Evolutionary conservation across 2,113 vertebrate species (phyloP).

Genomic region (Tupaia tana): DNA sequence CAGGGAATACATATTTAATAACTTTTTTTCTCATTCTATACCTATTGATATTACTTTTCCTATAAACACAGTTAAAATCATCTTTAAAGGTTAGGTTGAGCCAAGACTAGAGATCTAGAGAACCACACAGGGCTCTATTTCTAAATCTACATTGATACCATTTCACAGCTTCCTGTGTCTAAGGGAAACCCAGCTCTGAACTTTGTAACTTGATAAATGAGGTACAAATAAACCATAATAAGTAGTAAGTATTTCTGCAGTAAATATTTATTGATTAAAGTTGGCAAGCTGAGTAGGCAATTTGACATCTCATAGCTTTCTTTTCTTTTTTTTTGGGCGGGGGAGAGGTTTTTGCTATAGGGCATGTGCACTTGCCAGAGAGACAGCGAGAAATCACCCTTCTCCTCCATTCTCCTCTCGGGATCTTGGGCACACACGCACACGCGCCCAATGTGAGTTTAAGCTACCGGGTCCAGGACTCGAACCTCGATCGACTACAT

Average conservation of each 20-base stretch:
- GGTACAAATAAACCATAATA: background rate
- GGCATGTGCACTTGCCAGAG: no score
- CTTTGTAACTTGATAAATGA: background rate
- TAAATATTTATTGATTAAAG: conserved; percentile 30
- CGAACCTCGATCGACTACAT: no score
- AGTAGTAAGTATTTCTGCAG: background rate
- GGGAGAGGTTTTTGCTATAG: no score
- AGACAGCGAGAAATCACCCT: no score
- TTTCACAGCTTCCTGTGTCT: background rate
- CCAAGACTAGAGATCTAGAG: background rate
- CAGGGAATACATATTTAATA: conserved; percentile 9
- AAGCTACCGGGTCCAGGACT: no score
- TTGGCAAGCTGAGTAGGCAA: background rate
- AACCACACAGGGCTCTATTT: background rate
- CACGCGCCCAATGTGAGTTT: no score
- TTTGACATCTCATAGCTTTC: background rate
- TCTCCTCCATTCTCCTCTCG: no score
- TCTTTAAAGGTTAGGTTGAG: background rate
- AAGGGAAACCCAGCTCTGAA: background rate
- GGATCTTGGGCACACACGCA: no score
- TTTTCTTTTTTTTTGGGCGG: no score
- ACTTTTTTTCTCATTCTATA: background rate
- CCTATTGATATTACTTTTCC: conserved; percentile 25
- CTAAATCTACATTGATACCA: conserved; percentile 20
- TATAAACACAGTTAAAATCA: conserved; percentile 37